A percentile compares a stretch with the other conserved stretches of the same genome.
phyloP scores from a whole-genome alignment of 2,797 vertebrate genomes.

The Microtus californicus region DNA sequence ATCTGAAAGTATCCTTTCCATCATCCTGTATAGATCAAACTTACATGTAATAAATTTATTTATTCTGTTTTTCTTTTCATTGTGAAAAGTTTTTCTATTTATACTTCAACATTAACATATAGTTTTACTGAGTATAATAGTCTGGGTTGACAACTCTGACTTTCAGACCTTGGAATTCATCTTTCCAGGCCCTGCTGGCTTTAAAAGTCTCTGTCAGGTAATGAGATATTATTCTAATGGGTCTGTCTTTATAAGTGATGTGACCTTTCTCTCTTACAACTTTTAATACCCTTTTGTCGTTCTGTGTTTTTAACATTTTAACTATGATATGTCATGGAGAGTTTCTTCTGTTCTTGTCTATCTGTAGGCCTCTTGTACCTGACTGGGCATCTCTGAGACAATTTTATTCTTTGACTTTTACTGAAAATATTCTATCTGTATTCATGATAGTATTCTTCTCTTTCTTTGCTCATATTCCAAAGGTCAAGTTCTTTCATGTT shows the following conservation, averaged over 20 bases:
- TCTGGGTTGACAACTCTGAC: neutral
- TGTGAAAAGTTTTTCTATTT: neutral
- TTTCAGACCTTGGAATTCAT: neutral
- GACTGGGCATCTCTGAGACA: neutral
- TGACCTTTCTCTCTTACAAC: neutral
- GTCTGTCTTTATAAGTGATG: neutral
- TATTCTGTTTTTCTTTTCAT: neutral
- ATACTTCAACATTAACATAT: neutral
- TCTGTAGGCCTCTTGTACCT: neutral
- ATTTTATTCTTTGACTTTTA: neutral
- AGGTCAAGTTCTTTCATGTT: neutral
- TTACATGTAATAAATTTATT: neutral
- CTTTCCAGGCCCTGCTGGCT: neutral
- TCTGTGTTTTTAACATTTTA: neutral
- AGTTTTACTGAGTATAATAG: neutral
- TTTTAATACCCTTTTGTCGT: neutral
- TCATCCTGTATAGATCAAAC: neutral
- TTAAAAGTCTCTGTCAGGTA: neutral
- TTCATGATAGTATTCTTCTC: neutral
- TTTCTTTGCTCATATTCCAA: neutral
- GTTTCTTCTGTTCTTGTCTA: neutral
- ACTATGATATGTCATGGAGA: neutral
- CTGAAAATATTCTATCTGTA: neutral
- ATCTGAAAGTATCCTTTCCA: neutral
- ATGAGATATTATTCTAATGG: neutral